Percentiles rank a stretch among this genome's conserved stretches.
Evolutionary conservation across 2,113 vertebrate species (phyloP).

Genomic region (Sander lucioperca): DNA sequence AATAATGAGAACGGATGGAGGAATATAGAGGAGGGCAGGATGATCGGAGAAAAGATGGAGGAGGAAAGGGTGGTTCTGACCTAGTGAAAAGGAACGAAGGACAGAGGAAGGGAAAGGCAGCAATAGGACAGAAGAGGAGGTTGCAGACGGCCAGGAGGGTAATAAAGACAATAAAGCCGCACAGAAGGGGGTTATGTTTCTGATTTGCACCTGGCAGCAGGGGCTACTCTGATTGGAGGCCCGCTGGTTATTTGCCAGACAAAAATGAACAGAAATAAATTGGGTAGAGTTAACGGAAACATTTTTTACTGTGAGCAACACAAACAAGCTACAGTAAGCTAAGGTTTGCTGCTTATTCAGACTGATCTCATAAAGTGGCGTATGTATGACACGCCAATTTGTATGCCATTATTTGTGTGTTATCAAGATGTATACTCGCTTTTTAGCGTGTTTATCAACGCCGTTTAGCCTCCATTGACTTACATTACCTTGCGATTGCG

Average conservation of each 20-base stretch:
- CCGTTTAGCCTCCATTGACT: no score
- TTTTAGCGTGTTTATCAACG: no score
- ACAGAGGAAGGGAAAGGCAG: not conserved
- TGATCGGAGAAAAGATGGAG: not conserved
- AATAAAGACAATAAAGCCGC: slow-evolving; percentile 29
- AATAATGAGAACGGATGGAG: not conserved
- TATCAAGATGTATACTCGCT: no score
- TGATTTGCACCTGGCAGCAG: not conserved
- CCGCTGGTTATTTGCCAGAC: slow-evolving; percentile 33
- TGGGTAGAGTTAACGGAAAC: not conserved
- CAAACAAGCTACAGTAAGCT: not conserved
- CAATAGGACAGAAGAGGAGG: not conserved
- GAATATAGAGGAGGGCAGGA: not conserved
- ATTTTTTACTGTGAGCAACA: not conserved
- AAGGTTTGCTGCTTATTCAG: not conserved
- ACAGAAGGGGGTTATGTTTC: slow-evolving; percentile 10
- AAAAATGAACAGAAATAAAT: slow-evolving; percentile 10
- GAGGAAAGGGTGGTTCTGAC: not conserved
- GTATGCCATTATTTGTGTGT: no score
- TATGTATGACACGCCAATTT: no score
- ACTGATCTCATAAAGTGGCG: no score
- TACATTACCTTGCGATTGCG: no score
- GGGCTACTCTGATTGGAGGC: slow-evolving; percentile 1
- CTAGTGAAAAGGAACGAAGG: not conserved
- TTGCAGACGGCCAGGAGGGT: slow-evolving; percentile 3